A percentile compares a stretch with the other conserved stretches of the same genome.
Evolutionary conservation across 1,140 invertebrate species (phyloP).

Genomic region (Zaprionus africanus): DNA sequence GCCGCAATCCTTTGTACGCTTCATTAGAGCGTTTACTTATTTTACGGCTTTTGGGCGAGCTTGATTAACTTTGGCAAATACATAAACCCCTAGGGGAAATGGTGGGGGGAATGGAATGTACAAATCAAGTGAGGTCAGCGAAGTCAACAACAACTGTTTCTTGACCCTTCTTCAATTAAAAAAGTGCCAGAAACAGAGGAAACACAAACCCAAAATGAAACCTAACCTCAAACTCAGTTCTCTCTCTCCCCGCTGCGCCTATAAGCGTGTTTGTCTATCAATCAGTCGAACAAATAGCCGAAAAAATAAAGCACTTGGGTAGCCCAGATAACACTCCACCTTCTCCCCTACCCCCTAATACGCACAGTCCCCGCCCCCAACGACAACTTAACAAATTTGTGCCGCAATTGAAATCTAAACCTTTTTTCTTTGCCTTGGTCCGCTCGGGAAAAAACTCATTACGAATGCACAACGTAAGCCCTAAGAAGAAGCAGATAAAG

Average conservation of each 20-base stretch:
- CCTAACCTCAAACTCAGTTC: background rate
- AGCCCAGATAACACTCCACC: background rate
- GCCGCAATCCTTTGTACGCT: conserved; percentile 23
- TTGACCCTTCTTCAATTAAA: conserved; percentile 51
- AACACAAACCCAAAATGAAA: background rate
- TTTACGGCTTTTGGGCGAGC: conserved; percentile 29
- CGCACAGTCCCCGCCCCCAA: background rate
- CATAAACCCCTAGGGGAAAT: background rate
- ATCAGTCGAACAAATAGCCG: conserved; percentile 58
- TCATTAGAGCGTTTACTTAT: conserved; percentile 37
- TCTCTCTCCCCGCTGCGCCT: background rate
- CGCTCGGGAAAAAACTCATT: conserved; percentile 43
- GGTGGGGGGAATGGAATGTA: background rate
- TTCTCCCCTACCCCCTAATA: background rate
- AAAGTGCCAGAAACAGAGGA: conserved; percentile 31
- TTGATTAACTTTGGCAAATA: conserved; percentile 45
- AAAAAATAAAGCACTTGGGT: conserved; percentile 41
- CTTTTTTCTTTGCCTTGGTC: conserved; percentile 42
- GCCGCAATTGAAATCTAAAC: conserved; percentile 61
- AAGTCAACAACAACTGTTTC: conserved; percentile 27
- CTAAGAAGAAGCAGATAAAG: conserved; percentile 12
- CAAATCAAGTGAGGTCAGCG: conserved; percentile 12
- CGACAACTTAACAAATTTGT: conserved; percentile 46
- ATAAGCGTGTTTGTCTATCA: conserved; percentile 61
- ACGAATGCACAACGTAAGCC: conserved; percentile 56